Conservation (phyloP, 2,113 vertebrate genomes). For the Lonchura striata region DNA sequence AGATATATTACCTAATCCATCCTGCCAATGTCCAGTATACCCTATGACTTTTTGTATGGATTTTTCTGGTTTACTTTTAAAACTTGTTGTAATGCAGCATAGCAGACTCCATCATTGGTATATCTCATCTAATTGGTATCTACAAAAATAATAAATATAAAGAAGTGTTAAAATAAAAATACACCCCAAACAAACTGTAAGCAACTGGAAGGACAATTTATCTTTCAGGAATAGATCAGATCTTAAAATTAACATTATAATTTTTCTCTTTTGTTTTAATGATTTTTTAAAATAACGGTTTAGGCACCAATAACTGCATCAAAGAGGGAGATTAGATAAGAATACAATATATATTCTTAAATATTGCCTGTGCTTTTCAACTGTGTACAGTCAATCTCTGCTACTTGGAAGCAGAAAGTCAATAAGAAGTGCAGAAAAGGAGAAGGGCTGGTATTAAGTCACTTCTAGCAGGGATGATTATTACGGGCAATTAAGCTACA, state of each 20-base stretch:
- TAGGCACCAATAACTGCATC: background rate
- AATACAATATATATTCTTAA: background rate
- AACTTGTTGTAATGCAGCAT: background rate
- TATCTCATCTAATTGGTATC: background rate
- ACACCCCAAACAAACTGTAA: background rate
- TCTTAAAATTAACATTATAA: background rate
- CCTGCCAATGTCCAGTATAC: background rate
- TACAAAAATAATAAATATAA: background rate
- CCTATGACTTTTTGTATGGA: background rate
- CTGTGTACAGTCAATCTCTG: background rate
- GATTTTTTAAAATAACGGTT: background rate
- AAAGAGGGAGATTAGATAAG: background rate
- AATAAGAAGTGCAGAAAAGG: background rate
- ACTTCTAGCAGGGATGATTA: slow-evolving; percentile 36
- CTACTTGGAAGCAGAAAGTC: background rate
- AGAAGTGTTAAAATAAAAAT: background rate
- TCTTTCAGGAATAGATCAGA: background rate
- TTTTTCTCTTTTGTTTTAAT: background rate
- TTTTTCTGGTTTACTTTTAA: background rate
- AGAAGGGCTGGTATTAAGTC: background rate
- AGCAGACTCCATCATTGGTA: background rate
- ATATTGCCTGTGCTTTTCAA: background rate
- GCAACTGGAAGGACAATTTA: background rate
- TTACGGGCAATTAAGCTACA: slow-evolving; percentile 47
- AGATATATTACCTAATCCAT: background rate